Conservation (phyloP, 2,113 vertebrate species). For the Prolemur simus region DNA sequence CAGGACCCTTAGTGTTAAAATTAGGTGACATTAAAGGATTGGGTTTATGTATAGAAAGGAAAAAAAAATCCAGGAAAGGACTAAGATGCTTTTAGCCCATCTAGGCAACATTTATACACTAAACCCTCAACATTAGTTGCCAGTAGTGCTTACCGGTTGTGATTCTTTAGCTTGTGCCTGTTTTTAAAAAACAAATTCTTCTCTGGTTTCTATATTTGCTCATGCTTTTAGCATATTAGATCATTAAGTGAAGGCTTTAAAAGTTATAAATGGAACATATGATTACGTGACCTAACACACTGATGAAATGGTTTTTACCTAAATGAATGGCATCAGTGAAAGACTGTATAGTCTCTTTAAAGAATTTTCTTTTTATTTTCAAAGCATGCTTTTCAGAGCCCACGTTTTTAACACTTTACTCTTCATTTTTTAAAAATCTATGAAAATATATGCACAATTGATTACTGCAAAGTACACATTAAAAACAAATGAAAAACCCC, state of each 20-base stretch:
- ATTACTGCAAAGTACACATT: not conserved
- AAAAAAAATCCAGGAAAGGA: not conserved
- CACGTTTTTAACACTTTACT: not conserved
- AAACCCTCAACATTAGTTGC: not conserved
- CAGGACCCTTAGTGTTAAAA: not conserved
- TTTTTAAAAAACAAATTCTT: not conserved
- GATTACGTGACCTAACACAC: not conserved
- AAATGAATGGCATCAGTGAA: not conserved
- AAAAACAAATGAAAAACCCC: not conserved
- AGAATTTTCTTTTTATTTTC: not conserved
- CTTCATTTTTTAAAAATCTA: not conserved
- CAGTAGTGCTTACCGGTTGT: not conserved
- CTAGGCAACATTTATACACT: not conserved
- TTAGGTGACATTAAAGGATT: not conserved
- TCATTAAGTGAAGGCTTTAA: not conserved
- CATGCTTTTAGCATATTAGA: not conserved
- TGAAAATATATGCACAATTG: not conserved
- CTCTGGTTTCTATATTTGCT: not conserved
- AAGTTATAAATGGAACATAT: not conserved
- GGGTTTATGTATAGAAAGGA: not conserved
- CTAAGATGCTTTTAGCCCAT: not conserved
- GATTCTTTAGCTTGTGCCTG: not conserved
- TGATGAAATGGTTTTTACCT: constrained; percentile 19
- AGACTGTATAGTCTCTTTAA: not conserved
- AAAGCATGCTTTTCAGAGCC: not conserved